These are phyloP conservation scores for Diorhabda carinulata DNA, from an alignment of 1,140 invertebrate species.

Conservation along the genomic window DNA sequence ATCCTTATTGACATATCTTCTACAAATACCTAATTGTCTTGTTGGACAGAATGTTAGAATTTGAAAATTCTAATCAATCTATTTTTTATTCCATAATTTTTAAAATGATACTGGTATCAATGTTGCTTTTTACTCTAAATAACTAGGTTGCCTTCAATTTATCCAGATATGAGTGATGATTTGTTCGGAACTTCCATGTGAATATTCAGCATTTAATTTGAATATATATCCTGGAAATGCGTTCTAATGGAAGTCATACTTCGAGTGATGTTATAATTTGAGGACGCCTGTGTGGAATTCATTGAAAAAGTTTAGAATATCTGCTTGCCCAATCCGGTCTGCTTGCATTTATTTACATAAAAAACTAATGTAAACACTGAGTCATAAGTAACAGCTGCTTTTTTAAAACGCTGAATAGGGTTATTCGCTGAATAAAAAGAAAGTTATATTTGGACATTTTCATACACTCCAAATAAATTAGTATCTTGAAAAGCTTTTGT, in stretches of 20 bases:
- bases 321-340: not conserved
- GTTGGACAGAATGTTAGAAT: too few relatives aligned
- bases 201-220: not conserved
- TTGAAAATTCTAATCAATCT: too few relatives aligned
- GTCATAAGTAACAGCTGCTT: not conserved
- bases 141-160: not conserved
- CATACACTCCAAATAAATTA: too few relatives aligned
- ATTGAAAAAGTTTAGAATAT: constrained; percentile 3
- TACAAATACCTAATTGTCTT: too few relatives aligned
- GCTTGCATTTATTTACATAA: constrained; percentile 2
- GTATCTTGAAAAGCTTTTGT: too few relatives aligned
- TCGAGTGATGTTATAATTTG: not conserved
- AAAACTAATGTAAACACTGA: not conserved
- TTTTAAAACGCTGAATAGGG: not conserved
- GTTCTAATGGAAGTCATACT: constrained; percentile 2
- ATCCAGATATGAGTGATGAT: not conserved
- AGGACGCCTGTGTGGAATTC: not conserved
- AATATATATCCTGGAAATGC: not conserved
- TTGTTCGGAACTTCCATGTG: not conserved
- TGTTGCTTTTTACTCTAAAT: not conserved
- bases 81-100: too few relatives aligned
- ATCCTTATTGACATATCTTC: too few relatives aligned
- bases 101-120: not conserved
- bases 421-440: too few relatives aligned
- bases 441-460: too few relatives aligned